Conservation (phyloP, 2,113 vertebrate genomes). For the Pimephales promelas region DNA sequence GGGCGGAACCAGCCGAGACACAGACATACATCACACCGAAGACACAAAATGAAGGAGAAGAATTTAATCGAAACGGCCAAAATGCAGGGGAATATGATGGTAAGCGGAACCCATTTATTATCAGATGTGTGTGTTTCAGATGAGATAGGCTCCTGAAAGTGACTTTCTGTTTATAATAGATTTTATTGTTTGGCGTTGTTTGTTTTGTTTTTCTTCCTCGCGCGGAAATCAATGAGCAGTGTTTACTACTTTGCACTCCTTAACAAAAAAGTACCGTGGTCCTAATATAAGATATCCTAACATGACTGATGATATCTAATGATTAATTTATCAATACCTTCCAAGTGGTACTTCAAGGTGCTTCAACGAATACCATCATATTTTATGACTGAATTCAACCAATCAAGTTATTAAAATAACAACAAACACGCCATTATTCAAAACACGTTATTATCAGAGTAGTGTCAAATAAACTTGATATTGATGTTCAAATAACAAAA, state of each 20-base stretch:
- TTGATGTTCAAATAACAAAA: too few relatives aligned
- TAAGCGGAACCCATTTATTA: conserved; percentile 74
- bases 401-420: too few relatives aligned
- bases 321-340: background rate
- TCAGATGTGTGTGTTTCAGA: background rate
- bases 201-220: too few relatives aligned
- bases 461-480: too few relatives aligned
- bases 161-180: conserved; percentile 2
- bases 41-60: conserved; percentile 87
- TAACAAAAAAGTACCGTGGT: background rate
- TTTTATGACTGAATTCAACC: too few relatives aligned
- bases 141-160: background rate
- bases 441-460: too few relatives aligned
- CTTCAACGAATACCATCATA: too few relatives aligned
- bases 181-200: background rate
- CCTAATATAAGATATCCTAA: background rate
- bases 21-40: conserved; percentile 31
- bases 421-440: too few relatives aligned
- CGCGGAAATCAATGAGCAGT: background rate
- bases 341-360: background rate
- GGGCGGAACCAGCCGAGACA: conserved; percentile 26
- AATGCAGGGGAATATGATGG: conserved; percentile 96
- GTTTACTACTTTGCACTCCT: background rate
- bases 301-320: background rate
- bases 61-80: conserved; percentile 94